Evolutionary conservation across 1,140 invertebrate genomes (phyloP), one percentile per base, ranked within the genome.

Genomic region (Asbolus verrucosus): DNA sequence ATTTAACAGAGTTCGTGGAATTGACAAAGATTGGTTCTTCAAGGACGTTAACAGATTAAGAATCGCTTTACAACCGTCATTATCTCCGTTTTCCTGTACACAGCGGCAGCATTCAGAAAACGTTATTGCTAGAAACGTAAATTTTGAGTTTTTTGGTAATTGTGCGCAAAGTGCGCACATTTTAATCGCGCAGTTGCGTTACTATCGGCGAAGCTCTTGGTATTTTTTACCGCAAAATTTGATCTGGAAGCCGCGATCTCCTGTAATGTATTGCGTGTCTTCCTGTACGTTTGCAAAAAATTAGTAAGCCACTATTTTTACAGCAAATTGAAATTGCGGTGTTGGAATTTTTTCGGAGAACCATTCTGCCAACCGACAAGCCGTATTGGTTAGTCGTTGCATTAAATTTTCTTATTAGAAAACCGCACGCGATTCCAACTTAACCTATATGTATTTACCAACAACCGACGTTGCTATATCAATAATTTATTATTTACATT

Each of bases 401-500:
- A 8, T 36, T 36, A 11, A 2, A n/a, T 36, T 36, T 36, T 36
- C 33, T 36, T 36, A 36, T 36, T 36, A 21, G 9, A 50, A 50
- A 46, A 46, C 41, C 43, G 19, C 43, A 50, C 46, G 21, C 46
- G 21, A 27, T 54, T 54, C 18, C 19, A 13, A 3, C 46, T 24
- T 54, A 54, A 36, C 33, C 33, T 11, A 36, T 11, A 36, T 11
- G 33, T 36, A 36, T 36, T 11, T 11, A n/a, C 33, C 27, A 24
- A 54, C 21, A 27, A 27, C 24, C 24, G 8, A 27, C 24, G 3
- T 27, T 3, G 24, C 24, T 27, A 8, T 27, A 27, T 21, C 2
- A 5, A 54, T 54, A 11, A 19, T 50, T 50, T 13, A 18, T 50
- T 50, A 54, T 54, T 54, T 54, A 27, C 46, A 24, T 54, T 54